phyloP scores from a whole-genome alignment of 2,888 invertebrate species.

The Watsonalla cultraria region DNA sequence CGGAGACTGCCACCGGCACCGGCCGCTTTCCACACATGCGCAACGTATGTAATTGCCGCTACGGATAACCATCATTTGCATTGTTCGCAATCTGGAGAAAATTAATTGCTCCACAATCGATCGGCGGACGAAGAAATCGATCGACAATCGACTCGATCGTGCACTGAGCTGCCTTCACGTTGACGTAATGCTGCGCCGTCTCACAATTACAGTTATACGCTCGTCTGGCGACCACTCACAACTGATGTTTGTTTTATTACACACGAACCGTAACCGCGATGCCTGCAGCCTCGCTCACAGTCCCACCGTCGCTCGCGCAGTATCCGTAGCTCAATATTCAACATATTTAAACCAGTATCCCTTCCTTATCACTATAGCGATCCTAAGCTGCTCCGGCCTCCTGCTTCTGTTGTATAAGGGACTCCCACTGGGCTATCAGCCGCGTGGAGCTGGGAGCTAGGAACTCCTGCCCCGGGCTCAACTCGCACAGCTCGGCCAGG shows the following conservation, averaged over 20 bases:
- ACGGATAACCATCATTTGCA: constrained; percentile 72
- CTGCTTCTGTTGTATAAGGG: constrained; percentile 83
- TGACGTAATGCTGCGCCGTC: constrained; percentile 20
- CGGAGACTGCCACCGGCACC: constrained; percentile 46
- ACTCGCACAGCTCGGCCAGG: constrained; percentile 82
- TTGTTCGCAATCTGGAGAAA: constrained; percentile 69
- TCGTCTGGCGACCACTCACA: constrained; percentile 17
- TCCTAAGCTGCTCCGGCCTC: constrained; percentile 73
- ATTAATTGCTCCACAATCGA: constrained; percentile 62
- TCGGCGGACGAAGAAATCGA: constrained; percentile 49
- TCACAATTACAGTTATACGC: constrained; percentile 6
- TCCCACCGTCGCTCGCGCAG: constrained; percentile 21
- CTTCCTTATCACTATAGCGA: constrained; percentile 15
- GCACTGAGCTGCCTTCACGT: constrained; percentile 20
- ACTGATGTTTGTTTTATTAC: constrained; percentile 8
- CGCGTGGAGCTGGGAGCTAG: constrained; percentile 83
- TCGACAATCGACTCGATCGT: constrained; percentile 28
- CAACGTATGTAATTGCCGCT: constrained; percentile 48
- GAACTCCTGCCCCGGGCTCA: constrained; percentile 80
- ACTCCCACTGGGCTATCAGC: constrained; percentile 90
- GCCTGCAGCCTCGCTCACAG: constrained; percentile 23
- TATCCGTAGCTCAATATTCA: constrained; percentile 32
- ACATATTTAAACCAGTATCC: constrained; percentile 38
- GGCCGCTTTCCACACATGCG: constrained; percentile 64
- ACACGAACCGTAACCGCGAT: constrained; percentile 17